Conservation (phyloP, 1,140 invertebrate genomes). For the Bombus balteatus region DNA sequence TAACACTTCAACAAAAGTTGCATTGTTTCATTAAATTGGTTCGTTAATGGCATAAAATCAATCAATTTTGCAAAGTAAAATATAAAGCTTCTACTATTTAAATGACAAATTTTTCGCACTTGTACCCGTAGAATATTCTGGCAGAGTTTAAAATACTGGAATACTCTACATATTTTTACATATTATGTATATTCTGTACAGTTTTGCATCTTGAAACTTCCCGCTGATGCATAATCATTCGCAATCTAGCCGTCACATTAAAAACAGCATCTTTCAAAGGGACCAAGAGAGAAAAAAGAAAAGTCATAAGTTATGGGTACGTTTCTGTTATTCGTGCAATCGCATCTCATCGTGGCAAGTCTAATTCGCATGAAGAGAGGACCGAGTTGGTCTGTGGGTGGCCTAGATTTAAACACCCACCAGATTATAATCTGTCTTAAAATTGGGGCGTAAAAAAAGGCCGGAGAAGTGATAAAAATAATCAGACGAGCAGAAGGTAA, state of each 20-base stretch:
- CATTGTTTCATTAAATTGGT: too few relatives aligned
- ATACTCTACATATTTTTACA: too few relatives aligned
- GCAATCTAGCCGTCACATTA: background rate
- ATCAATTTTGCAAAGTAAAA: too few relatives aligned
- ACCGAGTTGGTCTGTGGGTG: background rate
- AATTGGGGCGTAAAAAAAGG: constrained; percentile 1
- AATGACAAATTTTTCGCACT: too few relatives aligned
- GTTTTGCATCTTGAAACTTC: background rate
- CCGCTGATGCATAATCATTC: background rate
- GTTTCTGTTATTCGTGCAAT: background rate
- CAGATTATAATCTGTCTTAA: constrained; percentile 26
- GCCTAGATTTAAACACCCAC: constrained; percentile 3
- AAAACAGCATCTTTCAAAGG: background rate
- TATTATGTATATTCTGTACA: background rate
- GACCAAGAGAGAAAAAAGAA: background rate
- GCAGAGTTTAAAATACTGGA: too few relatives aligned
- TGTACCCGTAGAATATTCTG: too few relatives aligned
- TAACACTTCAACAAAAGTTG: background rate
- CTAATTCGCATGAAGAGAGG: background rate
- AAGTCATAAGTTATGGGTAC: background rate
- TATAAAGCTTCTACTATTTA: too few relatives aligned
- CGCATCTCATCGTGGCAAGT: background rate
- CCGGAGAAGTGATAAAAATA: constrained; percentile 9
- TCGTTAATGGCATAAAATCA: too few relatives aligned
- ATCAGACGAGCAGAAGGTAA: constrained; percentile 23